These are phyloP conservation scores for Agonopterix alstromeriana DNA, from an alignment of 2,888 invertebrate species.

Conservation along the genomic window DNA sequence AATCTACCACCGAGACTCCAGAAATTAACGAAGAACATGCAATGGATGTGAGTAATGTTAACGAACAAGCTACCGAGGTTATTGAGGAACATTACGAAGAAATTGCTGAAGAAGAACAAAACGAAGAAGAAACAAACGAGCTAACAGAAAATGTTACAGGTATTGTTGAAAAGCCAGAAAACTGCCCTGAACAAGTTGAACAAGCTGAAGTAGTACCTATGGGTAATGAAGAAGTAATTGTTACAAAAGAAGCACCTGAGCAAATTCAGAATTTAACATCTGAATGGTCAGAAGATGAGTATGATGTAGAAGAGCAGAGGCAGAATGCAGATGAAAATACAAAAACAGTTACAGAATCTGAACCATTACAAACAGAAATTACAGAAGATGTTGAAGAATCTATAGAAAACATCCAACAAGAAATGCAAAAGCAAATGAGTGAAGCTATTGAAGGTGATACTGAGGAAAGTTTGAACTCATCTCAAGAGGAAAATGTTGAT, in stretches of 20 bases:
- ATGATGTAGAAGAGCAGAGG: conserved; percentile 8
- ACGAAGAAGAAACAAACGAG: conserved; percentile 22
- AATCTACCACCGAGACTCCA: not conserved
- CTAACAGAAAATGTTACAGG: conserved; percentile 12
- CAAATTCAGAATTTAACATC: conserved; percentile 43
- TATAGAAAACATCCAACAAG: conserved; percentile 66
- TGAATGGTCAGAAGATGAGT: conserved; percentile 59
- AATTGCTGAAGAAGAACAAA: conserved; percentile 10
- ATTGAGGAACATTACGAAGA: conserved; percentile 8
- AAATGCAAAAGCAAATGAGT: conserved; percentile 53
- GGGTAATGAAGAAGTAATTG: conserved; percentile 15
- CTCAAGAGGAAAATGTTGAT: conserved; percentile 22
- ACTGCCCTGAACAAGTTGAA: conserved; percentile 7
- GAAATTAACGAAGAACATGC: not conserved
- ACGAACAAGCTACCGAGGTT: not conserved
- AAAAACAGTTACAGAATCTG: conserved; percentile 8
- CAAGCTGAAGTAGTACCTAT: conserved; percentile 13
- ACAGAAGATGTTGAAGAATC: conserved; percentile 51
- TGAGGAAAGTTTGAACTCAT: conserved; percentile 30
- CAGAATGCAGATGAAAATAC: not conserved
- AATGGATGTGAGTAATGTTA: not conserved
- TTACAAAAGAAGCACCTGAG: conserved; percentile 24
- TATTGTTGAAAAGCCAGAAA: not conserved
- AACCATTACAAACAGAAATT: conserved; percentile 9
- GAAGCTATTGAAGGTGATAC: conserved; percentile 13